Evolutionary conservation across 2,113 vertebrate genomes (phyloP).

Genomic region (Gambusia holbrooki): DNA sequence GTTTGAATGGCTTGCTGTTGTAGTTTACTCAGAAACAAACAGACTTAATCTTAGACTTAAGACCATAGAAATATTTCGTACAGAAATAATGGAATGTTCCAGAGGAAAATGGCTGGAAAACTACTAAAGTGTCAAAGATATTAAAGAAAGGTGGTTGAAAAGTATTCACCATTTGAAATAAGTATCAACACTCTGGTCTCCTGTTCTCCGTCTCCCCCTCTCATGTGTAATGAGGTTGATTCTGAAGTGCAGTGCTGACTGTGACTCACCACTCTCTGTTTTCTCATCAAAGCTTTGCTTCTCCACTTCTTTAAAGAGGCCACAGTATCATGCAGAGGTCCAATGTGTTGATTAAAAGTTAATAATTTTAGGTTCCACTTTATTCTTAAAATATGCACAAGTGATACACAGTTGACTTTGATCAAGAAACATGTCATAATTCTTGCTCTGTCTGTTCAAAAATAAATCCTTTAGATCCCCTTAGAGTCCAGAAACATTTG

Average conservation of each 20-base stretch:
- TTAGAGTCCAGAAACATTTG: neutral
- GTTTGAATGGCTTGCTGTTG: neutral
- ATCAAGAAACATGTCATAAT: neutral
- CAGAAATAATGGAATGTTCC: neutral
- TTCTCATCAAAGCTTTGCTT: constrained; percentile 30
- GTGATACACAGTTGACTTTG: constrained; percentile 7
- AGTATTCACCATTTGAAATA: neutral
- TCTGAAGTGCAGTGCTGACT: constrained; percentile 24
- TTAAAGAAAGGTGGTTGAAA: neutral
- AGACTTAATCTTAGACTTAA: neutral
- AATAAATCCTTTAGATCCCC: neutral
- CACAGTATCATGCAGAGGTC: constrained; percentile 4
- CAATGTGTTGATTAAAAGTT: constrained; percentile 1
- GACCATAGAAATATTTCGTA: neutral
- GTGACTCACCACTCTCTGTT: constrained; percentile 39
- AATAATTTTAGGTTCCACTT: constrained; percentile 13
- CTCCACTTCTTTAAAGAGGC: constrained; percentile 12
- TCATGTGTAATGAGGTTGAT: constrained; percentile 38
- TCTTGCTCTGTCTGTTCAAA: neutral
- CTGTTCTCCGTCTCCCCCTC: constrained; percentile 1
- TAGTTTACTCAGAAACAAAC: neutral
- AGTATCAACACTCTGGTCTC: constrained; percentile 9
- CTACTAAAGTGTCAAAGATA: neutral
- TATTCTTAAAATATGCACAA: neutral
- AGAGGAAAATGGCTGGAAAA: neutral